Conservation (phyloP, 2,797 vertebrate genomes). For the Manis javanica region DNA sequence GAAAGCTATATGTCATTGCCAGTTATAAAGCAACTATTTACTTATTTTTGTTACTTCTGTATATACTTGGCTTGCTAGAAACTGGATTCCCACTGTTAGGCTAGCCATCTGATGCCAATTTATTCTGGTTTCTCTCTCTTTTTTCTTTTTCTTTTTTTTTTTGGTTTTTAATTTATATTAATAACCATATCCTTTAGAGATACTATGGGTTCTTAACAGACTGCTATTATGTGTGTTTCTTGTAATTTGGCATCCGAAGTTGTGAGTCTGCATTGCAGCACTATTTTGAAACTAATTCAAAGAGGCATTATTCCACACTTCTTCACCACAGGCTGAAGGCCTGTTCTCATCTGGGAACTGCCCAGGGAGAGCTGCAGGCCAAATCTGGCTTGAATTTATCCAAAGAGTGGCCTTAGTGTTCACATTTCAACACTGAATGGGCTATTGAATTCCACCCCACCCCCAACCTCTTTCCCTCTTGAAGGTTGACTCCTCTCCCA, state of each 20-base stretch:
- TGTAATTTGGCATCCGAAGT: slow-evolving; percentile 82
- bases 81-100: slow-evolving; percentile 55
- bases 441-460: slow-evolving; percentile 76
- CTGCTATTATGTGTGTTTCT: slow-evolving; percentile 81
- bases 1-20: not conserved
- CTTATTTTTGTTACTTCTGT: slow-evolving; percentile 64
- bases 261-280: slow-evolving; percentile 83
- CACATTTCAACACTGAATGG: slow-evolving; percentile 82
- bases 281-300: slow-evolving; percentile 87
- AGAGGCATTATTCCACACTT: slow-evolving; percentile 86
- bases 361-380: slow-evolving; percentile 84
- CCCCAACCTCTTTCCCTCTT: slow-evolving; percentile 65
- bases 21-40: not conserved
- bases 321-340: slow-evolving; percentile 82
- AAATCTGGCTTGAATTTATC: slow-evolving; percentile 89
- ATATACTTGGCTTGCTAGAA: slow-evolving; percentile 74
- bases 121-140: slow-evolving; percentile 73
- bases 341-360: slow-evolving; percentile 83
- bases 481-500: slow-evolving; percentile 69
- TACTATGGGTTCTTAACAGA: slow-evolving; percentile 81
- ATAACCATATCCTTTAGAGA: slow-evolving; percentile 82
- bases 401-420: slow-evolving; percentile 83
- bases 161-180: slow-evolving; percentile 84
- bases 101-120: slow-evolving; percentile 79
- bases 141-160: slow-evolving; percentile 47